A percentile compares a stretch with the other conserved stretches of the same genome.
Conservation (phyloP, 2,113 vertebrate species). For the Pseudorhombus dupliciocellatus region DNA sequence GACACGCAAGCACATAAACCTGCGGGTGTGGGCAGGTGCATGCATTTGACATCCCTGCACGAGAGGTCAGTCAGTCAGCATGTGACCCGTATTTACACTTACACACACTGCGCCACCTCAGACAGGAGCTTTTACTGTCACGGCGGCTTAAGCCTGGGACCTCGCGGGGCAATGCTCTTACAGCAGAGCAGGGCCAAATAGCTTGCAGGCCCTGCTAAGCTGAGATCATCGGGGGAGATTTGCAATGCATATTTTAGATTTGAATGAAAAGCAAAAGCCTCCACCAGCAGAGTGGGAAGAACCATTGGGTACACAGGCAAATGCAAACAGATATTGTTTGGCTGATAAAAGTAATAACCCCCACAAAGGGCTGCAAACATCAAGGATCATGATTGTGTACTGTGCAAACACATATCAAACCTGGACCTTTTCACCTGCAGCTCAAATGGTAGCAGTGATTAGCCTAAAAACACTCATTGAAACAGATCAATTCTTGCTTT, state of each 20-base stretch:
- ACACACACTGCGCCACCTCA: conserved; percentile 47
- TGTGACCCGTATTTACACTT: conserved; percentile 51
- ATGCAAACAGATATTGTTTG: conserved; percentile 44
- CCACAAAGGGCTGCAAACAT: not conserved
- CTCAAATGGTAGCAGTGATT: not conserved
- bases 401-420: not conserved
- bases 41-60: conserved; percentile 29
- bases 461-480: not conserved
- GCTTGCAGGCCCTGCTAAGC: conserved; percentile 61
- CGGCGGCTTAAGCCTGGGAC: conserved; percentile 50
- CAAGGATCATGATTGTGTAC: not conserved
- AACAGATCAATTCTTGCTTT: not conserved
- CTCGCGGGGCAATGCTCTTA: conserved; percentile 63
- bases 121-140: conserved; percentile 47
- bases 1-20: conserved; percentile 5
- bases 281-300: conserved; percentile 12
- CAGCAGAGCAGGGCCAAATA: conserved; percentile 46
- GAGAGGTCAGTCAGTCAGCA: conserved; percentile 32
- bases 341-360: conserved; percentile 8
- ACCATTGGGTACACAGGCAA: conserved; percentile 51
- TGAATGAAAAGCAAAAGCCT: conserved; percentile 69
- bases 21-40: not conserved
- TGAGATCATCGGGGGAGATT: conserved; percentile 73
- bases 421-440: not conserved
- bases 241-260: conserved; percentile 76